Conservation (phyloP, 2,113 vertebrate genomes). For the Dasyprocta punctata region DNA sequence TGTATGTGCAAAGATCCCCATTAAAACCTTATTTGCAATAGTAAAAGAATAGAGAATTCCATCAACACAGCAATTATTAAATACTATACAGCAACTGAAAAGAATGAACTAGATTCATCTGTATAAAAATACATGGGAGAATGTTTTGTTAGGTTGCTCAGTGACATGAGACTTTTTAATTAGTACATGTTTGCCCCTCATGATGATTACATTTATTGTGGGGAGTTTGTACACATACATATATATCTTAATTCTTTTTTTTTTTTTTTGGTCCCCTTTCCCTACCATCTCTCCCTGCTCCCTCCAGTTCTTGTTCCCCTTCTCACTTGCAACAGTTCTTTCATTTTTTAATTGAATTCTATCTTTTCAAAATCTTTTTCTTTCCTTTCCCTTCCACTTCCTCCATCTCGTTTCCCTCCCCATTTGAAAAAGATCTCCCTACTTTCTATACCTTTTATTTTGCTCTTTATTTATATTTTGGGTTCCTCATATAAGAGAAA, state of each 20-base stretch:
- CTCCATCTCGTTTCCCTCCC: neutral
- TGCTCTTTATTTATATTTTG: neutral
- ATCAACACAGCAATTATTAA: slow-evolving; percentile 15
- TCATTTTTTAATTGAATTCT: neutral
- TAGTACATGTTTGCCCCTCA: neutral
- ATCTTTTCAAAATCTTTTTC: neutral
- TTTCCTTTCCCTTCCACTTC: neutral
- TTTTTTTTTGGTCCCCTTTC: neutral
- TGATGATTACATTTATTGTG: neutral
- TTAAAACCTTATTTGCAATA: neutral
- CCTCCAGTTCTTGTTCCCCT: neutral
- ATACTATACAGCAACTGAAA: slow-evolving; percentile 1
- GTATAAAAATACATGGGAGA: neutral
- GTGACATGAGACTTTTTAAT: neutral
- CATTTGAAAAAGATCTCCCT: neutral
- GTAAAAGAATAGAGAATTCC: neutral
- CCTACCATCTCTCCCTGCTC: neutral
- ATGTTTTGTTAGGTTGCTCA: neutral
- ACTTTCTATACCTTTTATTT: neutral
- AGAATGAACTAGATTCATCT: slow-evolving; percentile 7
- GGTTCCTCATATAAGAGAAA: neutral
- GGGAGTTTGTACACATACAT: neutral
- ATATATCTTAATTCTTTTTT: neutral
- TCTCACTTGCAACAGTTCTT: neutral
- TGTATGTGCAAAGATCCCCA: neutral